Base-by-base conservation (phyloP, 2,888 invertebrate species). In the Stenichneumon culpator region DNA sequence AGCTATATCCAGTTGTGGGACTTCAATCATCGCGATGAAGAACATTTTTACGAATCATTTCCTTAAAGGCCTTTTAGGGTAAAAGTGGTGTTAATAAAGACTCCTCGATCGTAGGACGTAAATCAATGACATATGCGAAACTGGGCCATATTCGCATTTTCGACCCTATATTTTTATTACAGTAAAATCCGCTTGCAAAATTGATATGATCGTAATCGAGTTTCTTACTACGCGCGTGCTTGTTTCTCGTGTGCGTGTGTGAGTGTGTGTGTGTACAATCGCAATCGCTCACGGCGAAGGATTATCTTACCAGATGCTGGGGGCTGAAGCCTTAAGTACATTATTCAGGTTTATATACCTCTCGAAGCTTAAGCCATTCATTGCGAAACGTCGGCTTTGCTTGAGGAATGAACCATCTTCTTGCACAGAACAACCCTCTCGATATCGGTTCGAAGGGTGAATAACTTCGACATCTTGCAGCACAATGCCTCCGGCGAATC, bases 381-480 rank as follows among this genome's bases (percentile, higher is more conserved):
- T 54, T 25, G 68, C 22, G 47, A 22, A 44, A 25, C 25, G 16
- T 67, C 50, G 63, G 65, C 19, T 65, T 36, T 28, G 16, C 22
- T 67, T 47, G 65, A 50, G 65, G 50, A 75, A 75, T 75, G n/a
- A 32, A 6, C 36, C 36, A 36, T 65, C 36, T 65, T 63, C 74
- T 63, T 60, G 60, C 57, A 60, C 44, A 14, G 57, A 73, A 47
- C 25, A n/a, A 16, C 60, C 60, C 25, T 22, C 50, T 28, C 36
- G 65, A 60, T 60, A 25, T 60, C n/a, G 3, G 25, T n/a, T 36
- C 36, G 32, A 19, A 65, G 65, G 52, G 50, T 22, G 19, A n/a
- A 22, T 36, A 36, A 36, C 32, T 28, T 32, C 52, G 52, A 63
- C 50, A 28, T 19, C 47, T 65, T 22, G 65, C 32, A 22, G 47